These are phyloP conservation scores for Neocrepidodera transversa DNA, from an alignment of 2,888 invertebrate species.

Conservation along the genomic window DNA sequence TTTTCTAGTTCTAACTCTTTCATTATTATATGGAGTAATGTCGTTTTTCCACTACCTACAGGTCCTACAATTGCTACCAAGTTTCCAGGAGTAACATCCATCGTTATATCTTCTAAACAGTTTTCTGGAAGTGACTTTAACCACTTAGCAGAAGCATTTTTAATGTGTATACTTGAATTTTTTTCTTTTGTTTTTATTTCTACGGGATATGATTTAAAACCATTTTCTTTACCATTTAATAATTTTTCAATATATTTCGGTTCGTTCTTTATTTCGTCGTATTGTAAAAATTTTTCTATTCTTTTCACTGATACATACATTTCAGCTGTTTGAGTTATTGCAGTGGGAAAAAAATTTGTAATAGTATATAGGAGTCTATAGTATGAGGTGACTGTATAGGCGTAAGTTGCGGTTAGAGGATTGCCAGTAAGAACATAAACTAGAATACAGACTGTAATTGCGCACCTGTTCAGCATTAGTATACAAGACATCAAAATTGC, in stretches of 20 bases:
- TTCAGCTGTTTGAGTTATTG: constrained; percentile 75
- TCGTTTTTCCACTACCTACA: constrained; percentile 70
- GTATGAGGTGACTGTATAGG: constrained; percentile 78
- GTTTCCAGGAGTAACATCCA: constrained; percentile 27
- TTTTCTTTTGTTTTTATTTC: constrained; percentile 3
- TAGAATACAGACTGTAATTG: constrained; percentile 81
- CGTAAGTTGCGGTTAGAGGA: constrained; percentile 65
- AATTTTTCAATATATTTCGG: neutral
- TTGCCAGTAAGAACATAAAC: constrained; percentile 74
- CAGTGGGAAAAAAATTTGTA: constrained; percentile 70
- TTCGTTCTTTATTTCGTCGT: constrained; percentile 37
- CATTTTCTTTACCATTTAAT: constrained; percentile 3
- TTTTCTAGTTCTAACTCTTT: constrained; percentile 72
- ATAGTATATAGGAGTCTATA: constrained; percentile 72
- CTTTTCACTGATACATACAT: constrained; percentile 36
- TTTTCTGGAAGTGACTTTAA: constrained; percentile 29
- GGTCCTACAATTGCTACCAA: constrained; percentile 65
- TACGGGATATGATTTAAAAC: constrained; percentile 59
- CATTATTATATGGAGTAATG: constrained; percentile 65
- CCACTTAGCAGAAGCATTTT: constrained; percentile 41
- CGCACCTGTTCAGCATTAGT: constrained; percentile 83
- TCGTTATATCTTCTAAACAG: constrained; percentile 31
- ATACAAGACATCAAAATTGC: constrained; percentile 69
- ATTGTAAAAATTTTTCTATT: constrained; percentile 66
- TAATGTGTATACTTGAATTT: constrained; percentile 1